Evolutionary conservation across 2,888 invertebrate species (phyloP).

Genomic region (Eupsilia transversa): DNA sequence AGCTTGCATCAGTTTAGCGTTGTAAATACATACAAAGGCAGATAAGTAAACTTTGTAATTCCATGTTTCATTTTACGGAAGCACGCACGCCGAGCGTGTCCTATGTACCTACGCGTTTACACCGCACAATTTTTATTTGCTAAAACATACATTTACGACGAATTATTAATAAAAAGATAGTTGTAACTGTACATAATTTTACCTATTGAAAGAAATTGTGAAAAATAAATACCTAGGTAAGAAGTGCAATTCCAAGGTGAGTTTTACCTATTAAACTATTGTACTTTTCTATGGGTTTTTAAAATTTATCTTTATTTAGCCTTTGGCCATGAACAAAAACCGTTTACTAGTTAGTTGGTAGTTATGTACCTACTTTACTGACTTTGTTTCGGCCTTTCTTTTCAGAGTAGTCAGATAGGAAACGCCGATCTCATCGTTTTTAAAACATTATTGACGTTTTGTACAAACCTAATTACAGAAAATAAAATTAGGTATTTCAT

Average conservation of each 20-base stretch:
- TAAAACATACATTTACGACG: not conserved
- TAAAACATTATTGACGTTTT: too few species aligned
- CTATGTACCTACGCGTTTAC: slow-evolving; percentile 7
- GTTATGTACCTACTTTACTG: too few species aligned
- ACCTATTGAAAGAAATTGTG: not conserved
- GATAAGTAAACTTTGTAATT: slow-evolving; percentile 56
- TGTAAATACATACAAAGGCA: slow-evolving; percentile 54
- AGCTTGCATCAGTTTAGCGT: slow-evolving; percentile 43
- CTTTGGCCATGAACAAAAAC: too few species aligned
- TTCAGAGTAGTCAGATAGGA: too few species aligned
- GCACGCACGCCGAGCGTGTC: slow-evolving; percentile 62
- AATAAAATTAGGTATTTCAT: too few species aligned
- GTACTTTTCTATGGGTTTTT: not conserved
- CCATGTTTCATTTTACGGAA: slow-evolving; percentile 58
- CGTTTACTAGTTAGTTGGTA: too few species aligned
- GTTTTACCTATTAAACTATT: slow-evolving; percentile 5
- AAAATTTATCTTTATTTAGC: not conserved
- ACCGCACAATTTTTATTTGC: not conserved
- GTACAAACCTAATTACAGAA: too few species aligned
- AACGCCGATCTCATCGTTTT: too few species aligned
- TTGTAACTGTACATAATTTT: not conserved
- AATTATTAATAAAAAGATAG: not conserved
- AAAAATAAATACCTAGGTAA: not conserved
- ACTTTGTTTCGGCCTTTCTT: too few species aligned
- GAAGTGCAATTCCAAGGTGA: slow-evolving; percentile 22